Conservation (phyloP, 2,888 invertebrate genomes). For the Sclerodermus sp. region DNA sequence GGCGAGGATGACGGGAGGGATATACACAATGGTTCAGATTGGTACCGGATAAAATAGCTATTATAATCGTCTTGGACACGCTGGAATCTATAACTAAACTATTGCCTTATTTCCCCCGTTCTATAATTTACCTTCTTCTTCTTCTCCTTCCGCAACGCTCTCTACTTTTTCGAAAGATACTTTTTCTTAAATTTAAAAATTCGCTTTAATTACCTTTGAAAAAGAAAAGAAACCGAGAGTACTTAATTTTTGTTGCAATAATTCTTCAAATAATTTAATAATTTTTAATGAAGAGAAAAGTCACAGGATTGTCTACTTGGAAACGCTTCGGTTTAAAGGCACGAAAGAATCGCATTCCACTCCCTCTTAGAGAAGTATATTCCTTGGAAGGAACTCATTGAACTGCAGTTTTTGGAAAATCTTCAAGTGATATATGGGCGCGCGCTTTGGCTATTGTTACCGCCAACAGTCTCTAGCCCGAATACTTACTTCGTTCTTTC, state of each 20-base stretch:
- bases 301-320: slow-evolving; percentile 7
- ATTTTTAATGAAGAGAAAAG: no score
- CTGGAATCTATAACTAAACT: no score
- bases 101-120: no score
- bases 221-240: no score
- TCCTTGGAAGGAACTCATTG: slow-evolving; percentile 38
- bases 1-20: slow-evolving; percentile 23
- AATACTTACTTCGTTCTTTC: slow-evolving; percentile 14
- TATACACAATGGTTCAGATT: slow-evolving; percentile 57
- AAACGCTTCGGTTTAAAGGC: background rate
- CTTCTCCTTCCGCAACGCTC: no score
- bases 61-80: slow-evolving; percentile 55
- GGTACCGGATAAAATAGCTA: slow-evolving; percentile 57
- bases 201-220: no score
- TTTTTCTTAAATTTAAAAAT: no score
- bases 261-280: no score
- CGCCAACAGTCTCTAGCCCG: slow-evolving; percentile 11
- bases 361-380: slow-evolving; percentile 1
- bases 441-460: slow-evolving; percentile 43
- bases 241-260: no score
- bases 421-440: slow-evolving; percentile 55
- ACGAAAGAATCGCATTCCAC: slow-evolving; percentile 7
- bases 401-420: slow-evolving; percentile 50
- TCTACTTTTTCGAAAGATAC: no score
- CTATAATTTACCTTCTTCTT: no score